Conservation (phyloP, 2,888 invertebrate genomes). For the Microctonus brassicae region DNA sequence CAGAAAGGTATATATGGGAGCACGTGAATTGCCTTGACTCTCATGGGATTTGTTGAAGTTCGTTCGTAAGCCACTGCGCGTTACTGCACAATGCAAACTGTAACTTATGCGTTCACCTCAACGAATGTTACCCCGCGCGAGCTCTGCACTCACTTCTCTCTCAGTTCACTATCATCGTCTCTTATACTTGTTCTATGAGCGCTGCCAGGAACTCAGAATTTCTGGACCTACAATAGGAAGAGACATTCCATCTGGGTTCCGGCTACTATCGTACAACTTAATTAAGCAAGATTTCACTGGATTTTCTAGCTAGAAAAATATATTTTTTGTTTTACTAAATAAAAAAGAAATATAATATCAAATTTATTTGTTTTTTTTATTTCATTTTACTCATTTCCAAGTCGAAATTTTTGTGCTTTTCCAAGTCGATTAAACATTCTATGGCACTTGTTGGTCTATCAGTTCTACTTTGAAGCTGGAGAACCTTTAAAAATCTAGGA, state of each 20-base stretch:
- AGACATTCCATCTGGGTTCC: constrained; percentile 14
- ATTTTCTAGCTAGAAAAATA: constrained; percentile 21
- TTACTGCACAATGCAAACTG: constrained; percentile 53
- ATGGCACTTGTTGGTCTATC: too few relatives aligned
- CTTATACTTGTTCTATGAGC: too few relatives aligned
- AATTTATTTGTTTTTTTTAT: not conserved
- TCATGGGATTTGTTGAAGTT: constrained; percentile 51
- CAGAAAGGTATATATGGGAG: constrained; percentile 45
- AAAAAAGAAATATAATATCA: too few relatives aligned
- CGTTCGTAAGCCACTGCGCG: constrained; percentile 48
- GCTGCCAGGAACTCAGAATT: too few relatives aligned
- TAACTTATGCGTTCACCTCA: constrained; percentile 52
- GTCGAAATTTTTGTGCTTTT: too few relatives aligned
- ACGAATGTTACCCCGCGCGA: not conserved
- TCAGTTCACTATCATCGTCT: too few relatives aligned
- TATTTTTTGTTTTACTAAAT: too few relatives aligned
- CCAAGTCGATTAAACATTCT: too few relatives aligned
- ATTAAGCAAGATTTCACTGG: constrained; percentile 48
- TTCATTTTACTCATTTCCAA: not conserved
- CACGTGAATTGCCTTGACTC: constrained; percentile 45
- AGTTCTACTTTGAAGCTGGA: too few relatives aligned
- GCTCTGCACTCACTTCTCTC: not conserved
- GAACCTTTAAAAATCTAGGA: too few relatives aligned
- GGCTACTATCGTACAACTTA: constrained; percentile 38
- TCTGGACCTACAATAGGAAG: too few relatives aligned